Evolutionary conservation across 2,113 vertebrate species (phyloP).

Genomic region (Coracopsis vasa): DNA sequence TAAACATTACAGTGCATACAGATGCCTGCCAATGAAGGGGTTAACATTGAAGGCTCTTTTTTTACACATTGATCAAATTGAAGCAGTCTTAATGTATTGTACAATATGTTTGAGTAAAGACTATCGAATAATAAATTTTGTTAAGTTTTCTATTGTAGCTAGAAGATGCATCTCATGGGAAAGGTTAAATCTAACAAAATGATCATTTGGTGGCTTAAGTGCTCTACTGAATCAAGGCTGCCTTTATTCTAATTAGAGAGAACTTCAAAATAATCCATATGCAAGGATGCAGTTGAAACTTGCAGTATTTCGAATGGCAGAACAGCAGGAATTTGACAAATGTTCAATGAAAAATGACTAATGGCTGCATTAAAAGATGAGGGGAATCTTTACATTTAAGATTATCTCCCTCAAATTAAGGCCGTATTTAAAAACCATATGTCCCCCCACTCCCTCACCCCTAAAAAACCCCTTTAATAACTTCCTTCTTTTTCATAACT

Average conservation of each 20-base stretch:
- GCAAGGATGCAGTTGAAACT: not conserved
- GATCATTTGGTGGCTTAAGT: not conserved
- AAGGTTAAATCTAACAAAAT: not conserved
- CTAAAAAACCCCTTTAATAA: too few species aligned
- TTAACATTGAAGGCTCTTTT: not conserved
- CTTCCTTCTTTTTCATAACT: not conserved
- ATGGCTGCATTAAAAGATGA: not conserved
- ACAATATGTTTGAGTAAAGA: not conserved
- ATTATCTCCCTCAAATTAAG: not conserved
- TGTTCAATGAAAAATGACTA: not conserved
- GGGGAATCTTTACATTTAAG: not conserved
- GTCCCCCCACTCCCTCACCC: not conserved
- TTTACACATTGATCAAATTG: not conserved
- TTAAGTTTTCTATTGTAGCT: not conserved
- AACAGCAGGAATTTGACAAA: not conserved
- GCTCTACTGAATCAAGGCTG: not conserved
- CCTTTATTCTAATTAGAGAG: not conserved
- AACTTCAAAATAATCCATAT: not conserved
- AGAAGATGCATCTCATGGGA: not conserved
- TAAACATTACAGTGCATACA: fast-evolving
- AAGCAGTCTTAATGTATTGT: not conserved
- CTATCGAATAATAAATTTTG: not conserved
- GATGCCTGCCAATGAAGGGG: not conserved
- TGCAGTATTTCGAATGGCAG: not conserved
- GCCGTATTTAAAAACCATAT: not conserved